These are phyloP conservation scores for Apus apus DNA, from an alignment of 2,113 vertebrate species.

Conservation along the genomic window DNA sequence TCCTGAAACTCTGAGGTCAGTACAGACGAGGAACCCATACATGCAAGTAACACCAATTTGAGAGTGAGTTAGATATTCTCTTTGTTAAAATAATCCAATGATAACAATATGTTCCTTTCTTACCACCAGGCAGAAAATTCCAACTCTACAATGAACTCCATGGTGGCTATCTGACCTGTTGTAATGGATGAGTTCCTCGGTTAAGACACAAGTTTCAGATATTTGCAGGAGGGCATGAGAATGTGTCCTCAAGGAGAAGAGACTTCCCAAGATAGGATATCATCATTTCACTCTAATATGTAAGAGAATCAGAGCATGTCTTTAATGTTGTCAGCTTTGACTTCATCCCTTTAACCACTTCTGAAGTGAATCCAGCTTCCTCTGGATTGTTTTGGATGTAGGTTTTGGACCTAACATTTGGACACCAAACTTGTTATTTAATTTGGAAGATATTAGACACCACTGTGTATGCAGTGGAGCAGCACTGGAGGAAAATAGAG, in stretches of 20 bases:
- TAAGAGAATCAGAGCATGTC: not conserved
- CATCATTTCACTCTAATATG: not conserved
- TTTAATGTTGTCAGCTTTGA: conserved; percentile 48
- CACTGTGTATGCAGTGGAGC: not conserved
- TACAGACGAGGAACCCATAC: conserved; percentile 11
- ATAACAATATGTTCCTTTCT: conserved; percentile 20
- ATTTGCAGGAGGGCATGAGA: not conserved
- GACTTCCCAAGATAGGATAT: not conserved
- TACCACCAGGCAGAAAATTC: not conserved
- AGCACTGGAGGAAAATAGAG: not conserved
- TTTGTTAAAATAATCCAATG: conserved; percentile 2
- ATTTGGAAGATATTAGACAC: conserved; percentile 46
- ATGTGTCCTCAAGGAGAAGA: not conserved
- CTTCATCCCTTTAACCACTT: not conserved
- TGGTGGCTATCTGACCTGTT: not conserved
- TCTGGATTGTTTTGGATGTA: not conserved
- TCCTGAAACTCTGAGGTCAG: conserved; percentile 14
- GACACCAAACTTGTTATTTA: conserved; percentile 22
- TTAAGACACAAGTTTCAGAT: not conserved
- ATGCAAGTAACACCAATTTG: not conserved
- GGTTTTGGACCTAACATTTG: conserved; percentile 23
- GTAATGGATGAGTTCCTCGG: not conserved
- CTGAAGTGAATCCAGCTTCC: conserved; percentile 27
- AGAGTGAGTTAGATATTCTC: conserved; percentile 13
- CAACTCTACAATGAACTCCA: not conserved